Conservation (phyloP, 2,888 invertebrate genomes). For the Schrankia costaestrigalis region DNA sequence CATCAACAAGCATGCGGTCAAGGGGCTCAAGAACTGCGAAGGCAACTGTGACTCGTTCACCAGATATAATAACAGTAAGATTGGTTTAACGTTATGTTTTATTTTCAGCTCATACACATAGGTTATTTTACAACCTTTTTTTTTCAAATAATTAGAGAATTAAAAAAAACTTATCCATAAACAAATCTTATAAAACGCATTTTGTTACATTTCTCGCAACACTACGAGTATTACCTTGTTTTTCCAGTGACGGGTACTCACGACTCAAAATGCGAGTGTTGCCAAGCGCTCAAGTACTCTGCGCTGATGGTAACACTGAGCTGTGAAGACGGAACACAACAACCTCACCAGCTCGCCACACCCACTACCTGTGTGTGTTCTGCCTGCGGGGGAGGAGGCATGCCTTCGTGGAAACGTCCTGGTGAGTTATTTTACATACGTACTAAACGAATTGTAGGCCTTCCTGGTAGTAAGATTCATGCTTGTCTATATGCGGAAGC, state of each 20-base stretch:
- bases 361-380: conserved; percentile 49
- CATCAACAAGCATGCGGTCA: conserved; percentile 80
- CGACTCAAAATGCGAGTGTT: conserved; percentile 82
- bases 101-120: no score
- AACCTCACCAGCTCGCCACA: conserved; percentile 51
- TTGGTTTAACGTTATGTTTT: neutral
- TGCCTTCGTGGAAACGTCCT: conserved; percentile 12
- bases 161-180: no score
- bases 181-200: no score
- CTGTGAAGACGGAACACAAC: conserved; percentile 50
- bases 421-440: neutral
- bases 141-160: no score
- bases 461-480: no score
- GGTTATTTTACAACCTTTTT: no score
- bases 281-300: conserved; percentile 60
- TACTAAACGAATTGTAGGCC: no score
- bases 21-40: conserved; percentile 84
- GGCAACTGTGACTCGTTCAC: conserved; percentile 87
- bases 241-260: conserved; percentile 76
- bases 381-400: conserved; percentile 31
- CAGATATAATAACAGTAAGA: conserved; percentile 83
- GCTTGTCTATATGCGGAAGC: no score
- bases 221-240: no score
- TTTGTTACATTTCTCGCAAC: no score
- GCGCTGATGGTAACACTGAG: conserved; percentile 48